Evolutionary conservation across 2,113 vertebrate genomes (phyloP).

Genomic region (Microtus oregoni): DNA sequence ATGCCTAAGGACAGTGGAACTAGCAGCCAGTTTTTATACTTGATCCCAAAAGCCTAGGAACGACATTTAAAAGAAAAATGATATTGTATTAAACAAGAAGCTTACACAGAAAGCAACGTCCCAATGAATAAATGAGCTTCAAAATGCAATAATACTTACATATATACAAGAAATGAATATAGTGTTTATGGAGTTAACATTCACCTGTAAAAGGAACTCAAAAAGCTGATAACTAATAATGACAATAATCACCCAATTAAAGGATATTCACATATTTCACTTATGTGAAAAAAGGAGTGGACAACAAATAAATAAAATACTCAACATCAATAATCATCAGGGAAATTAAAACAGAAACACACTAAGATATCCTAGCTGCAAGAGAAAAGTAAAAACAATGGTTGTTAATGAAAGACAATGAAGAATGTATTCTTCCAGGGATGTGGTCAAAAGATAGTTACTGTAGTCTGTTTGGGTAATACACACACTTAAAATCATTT

Average conservation of each 20-base stretch:
- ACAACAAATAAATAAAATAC: neutral
- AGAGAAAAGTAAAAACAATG: neutral
- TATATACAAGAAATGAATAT: neutral
- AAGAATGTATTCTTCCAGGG: neutral
- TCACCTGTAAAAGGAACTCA: neutral
- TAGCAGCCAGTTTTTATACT: accelerated
- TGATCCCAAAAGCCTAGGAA: neutral
- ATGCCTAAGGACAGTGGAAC: neutral
- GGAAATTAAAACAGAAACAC: neutral
- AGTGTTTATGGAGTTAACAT: too few species aligned
- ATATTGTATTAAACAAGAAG: neutral
- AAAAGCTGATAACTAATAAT: neutral
- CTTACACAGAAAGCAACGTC: neutral
- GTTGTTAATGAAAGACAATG: neutral
- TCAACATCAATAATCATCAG: neutral
- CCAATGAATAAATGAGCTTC: neutral
- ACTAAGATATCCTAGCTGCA: neutral
- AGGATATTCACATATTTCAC: neutral
- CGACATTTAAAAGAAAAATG: neutral
- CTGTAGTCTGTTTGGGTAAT: neutral
- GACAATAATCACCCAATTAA: neutral
- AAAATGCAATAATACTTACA: neutral
- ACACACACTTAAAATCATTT: neutral
- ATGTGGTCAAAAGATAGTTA: neutral
- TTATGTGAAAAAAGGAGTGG: neutral